Conservation (phyloP, 2,113 vertebrate species). For the Halichoeres trimaculatus region DNA sequence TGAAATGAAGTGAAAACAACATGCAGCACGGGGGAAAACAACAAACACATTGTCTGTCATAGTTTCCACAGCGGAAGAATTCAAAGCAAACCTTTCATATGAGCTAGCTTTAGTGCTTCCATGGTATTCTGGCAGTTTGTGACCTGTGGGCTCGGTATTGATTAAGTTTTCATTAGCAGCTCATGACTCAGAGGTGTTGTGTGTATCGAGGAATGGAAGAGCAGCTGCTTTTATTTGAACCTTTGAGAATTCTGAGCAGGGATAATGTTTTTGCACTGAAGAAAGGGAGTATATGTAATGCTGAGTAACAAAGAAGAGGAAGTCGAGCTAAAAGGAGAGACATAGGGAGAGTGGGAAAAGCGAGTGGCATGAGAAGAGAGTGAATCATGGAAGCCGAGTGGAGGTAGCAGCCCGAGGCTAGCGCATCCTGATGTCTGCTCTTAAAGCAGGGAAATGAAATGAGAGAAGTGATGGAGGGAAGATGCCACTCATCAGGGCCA, state of each 20-base stretch:
- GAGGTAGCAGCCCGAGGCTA: slow-evolving; percentile 67
- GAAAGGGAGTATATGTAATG: slow-evolving; percentile 32
- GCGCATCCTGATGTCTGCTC: slow-evolving; percentile 67
- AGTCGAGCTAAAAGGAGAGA: neutral
- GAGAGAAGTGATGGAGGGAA: slow-evolving; percentile 66
- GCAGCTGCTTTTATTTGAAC: slow-evolving; percentile 43
- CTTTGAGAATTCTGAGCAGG: slow-evolving; percentile 37
- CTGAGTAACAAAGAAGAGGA: slow-evolving; percentile 33
- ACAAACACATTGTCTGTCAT: neutral
- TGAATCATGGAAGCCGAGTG: slow-evolving; percentile 47
- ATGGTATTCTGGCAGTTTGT: slow-evolving; percentile 34
- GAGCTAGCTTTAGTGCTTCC: neutral
- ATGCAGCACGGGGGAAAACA: neutral
- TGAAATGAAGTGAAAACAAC: neutral
- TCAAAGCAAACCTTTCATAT: neutral
- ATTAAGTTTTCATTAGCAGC: slow-evolving; percentile 54
- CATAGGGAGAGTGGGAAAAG: neutral
- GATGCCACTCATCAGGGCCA: slow-evolving; percentile 63
- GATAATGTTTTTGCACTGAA: slow-evolving; percentile 15
- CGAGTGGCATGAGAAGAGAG: slow-evolving; percentile 21
- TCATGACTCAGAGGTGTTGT: slow-evolving; percentile 36
- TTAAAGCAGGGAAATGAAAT: slow-evolving; percentile 75
- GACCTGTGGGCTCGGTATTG: slow-evolving; percentile 51
- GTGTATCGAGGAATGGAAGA: slow-evolving; percentile 29
- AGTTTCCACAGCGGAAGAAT: slow-evolving; percentile 1